These are phyloP conservation scores for Microchirus variegatus DNA, from an alignment of 2,797 vertebrate genomes.

Conservation along the genomic window DNA sequence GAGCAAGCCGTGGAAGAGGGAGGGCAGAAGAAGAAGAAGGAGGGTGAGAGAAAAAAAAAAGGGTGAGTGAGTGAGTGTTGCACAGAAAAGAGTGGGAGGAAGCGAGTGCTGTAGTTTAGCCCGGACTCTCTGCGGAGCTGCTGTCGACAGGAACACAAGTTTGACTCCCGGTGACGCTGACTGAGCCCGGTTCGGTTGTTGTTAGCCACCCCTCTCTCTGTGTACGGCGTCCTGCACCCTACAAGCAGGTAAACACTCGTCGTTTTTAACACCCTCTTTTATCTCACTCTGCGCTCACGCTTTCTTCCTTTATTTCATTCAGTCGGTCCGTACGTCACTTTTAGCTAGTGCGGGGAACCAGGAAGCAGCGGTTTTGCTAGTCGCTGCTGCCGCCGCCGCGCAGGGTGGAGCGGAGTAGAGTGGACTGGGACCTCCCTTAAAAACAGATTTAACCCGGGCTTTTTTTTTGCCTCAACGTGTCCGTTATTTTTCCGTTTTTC, in stretches of 20 bases:
- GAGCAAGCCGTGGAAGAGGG: constrained; percentile 70
- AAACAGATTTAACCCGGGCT: constrained; percentile 10
- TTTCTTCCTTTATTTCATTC: no score
- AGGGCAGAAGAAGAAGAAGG: constrained; percentile 56
- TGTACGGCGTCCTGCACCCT: constrained; percentile 65
- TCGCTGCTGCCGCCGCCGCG: constrained; percentile 32
- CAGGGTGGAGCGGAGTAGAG: constrained; percentile 57
- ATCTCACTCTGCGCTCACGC: neutral
- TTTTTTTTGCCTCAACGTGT: neutral
- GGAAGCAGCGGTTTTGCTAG: constrained; percentile 63
- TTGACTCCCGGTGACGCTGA: constrained; percentile 71
- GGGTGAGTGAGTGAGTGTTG: constrained; percentile 54
- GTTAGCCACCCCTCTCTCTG: constrained; percentile 58
- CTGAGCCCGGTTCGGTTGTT: constrained; percentile 67
- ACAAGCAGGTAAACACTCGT: constrained; percentile 72
- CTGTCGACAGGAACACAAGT: constrained; percentile 72
- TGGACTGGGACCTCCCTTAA: constrained; percentile 35
- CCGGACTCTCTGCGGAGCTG: constrained; percentile 67
- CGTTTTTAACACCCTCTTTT: constrained; percentile 3
- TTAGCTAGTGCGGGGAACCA: constrained; percentile 69
- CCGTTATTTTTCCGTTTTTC: rapidly evolving
- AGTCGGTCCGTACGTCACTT: constrained; percentile 6
- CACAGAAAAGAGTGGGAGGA: constrained; percentile 63
- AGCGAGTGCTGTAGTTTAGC: constrained; percentile 67
- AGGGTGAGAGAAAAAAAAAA: constrained; percentile 6